Percentiles rank a stretch among this genome's conserved stretches.
phyloP scores from a whole-genome alignment of 2,888 invertebrate genomes.

The Eurytoma californica region DNA sequence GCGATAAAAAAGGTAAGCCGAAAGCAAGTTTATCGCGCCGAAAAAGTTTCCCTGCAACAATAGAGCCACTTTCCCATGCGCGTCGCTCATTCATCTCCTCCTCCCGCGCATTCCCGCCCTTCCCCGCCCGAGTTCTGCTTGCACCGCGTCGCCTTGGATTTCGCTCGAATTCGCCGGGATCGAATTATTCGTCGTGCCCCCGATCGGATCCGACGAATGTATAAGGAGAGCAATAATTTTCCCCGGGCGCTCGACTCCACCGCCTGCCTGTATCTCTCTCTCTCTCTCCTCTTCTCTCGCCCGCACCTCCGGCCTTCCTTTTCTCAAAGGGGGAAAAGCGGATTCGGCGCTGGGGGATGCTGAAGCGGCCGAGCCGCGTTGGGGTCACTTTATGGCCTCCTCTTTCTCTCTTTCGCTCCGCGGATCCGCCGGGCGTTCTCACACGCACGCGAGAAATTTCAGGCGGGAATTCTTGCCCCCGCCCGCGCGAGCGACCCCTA shows the following conservation, averaged over 20 bases:
- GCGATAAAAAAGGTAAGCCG: not conserved
- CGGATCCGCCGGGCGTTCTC: slow-evolving; percentile 59
- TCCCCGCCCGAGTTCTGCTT: not conserved
- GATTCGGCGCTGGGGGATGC: slow-evolving; percentile 60
- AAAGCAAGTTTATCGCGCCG: slow-evolving; percentile 1
- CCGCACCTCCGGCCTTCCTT: slow-evolving; percentile 16
- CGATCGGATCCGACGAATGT: slow-evolving; percentile 68
- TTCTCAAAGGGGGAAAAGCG: slow-evolving; percentile 57
- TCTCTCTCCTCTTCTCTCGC: slow-evolving; percentile 12
- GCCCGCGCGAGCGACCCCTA: not conserved
- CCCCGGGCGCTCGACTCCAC: slow-evolving; percentile 55
- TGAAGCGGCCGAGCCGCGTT: slow-evolving; percentile 58
- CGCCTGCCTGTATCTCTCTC: slow-evolving; percentile 33
- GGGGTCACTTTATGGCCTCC: slow-evolving; percentile 72
- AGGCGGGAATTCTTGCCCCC: slow-evolving; percentile 10
- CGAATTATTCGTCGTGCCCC: slow-evolving; percentile 67
- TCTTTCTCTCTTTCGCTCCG: slow-evolving; percentile 61
- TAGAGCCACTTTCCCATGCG: slow-evolving; percentile 52
- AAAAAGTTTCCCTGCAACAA: slow-evolving; percentile 35
- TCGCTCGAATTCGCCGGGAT: slow-evolving; percentile 52
- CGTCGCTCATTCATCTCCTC: slow-evolving; percentile 41
- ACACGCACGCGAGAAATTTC: slow-evolving; percentile 48
- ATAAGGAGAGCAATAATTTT: slow-evolving; percentile 74
- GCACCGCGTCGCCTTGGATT: slow-evolving; percentile 53
- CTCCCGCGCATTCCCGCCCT: not conserved